phyloP scores from a whole-genome alignment of 1,140 invertebrate genomes.

The Cecropterus lyciades region DNA sequence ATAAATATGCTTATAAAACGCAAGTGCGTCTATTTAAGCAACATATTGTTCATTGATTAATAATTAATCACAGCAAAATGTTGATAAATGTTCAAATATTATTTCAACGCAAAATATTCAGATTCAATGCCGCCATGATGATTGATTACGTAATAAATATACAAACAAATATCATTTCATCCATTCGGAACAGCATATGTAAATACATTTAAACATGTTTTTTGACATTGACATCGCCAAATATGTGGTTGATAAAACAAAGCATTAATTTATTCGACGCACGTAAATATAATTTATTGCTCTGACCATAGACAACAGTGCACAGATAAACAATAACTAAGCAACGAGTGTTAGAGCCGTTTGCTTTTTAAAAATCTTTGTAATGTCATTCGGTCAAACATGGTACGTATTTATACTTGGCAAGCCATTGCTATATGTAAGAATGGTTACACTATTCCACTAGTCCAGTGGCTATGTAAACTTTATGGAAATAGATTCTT shows the following conservation, averaged over 20 bases:
- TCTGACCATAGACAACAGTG: no score
- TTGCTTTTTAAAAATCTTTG: no score
- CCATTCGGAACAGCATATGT: conserved; percentile 9
- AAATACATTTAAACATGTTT: background rate
- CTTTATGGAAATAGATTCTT: no score
- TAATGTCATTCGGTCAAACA: no score
- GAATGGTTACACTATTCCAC: no score
- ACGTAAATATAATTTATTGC: background rate
- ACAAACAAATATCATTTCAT: conserved; percentile 16
- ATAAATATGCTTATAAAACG: no score
- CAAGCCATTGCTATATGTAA: no score
- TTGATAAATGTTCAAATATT: conserved; percentile 10
- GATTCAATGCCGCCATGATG: conserved; percentile 1
- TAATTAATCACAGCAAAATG: conserved; percentile 16
- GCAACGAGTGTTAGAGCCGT: no score
- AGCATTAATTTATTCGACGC: conserved; percentile 6
- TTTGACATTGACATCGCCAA: conserved; percentile 25
- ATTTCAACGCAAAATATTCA: conserved; percentile 14
- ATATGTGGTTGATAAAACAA: conserved; percentile 5
- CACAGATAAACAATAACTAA: no score
- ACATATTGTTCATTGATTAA: background rate
- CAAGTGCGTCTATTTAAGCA: background rate
- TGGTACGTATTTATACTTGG: no score
- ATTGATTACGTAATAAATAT: conserved; percentile 21
- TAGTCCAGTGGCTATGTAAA: no score